These are phyloP conservation scores for Dynastes hyllus DNA, from an alignment of 2,888 invertebrate species.

Conservation along the genomic window DNA sequence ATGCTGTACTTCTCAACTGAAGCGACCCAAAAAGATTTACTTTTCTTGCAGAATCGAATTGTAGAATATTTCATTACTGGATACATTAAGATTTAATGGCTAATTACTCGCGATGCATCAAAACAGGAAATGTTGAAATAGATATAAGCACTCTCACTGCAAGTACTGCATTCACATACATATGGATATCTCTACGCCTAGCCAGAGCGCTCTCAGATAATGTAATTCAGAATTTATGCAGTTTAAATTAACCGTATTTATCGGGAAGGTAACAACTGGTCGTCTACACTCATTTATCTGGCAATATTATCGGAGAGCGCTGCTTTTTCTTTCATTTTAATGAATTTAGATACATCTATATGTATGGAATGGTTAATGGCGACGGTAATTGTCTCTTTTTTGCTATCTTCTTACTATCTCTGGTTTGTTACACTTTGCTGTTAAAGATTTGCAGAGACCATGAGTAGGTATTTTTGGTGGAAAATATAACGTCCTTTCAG, in stretches of 20 bases:
- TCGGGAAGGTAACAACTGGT: background rate
- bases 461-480: background rate
- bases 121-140: constrained; percentile 13
- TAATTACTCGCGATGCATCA: background rate
- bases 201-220: background rate
- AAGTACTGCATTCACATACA: background rate
- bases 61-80: background rate
- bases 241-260: constrained; percentile 7
- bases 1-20: too few species aligned
- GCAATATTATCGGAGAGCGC: background rate
- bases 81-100: constrained; percentile 10
- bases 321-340: background rate
- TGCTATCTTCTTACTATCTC: background rate
- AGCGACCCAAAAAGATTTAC: too few species aligned
- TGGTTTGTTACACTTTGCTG: too few species aligned
- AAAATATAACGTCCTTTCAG: background rate
- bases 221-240: constrained; percentile 18
- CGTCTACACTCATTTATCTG: constrained; percentile 3
- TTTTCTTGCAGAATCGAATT: too few species aligned
- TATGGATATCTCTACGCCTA: background rate
- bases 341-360: constrained; percentile 6
- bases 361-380: background rate
- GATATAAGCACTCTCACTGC: background rate
- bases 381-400: background rate
- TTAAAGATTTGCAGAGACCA: too few species aligned